Evolutionary conservation across 2,888 invertebrate genomes (phyloP), one percentile per base, ranked within the genome.

Genomic region (Agonopterix heracliana): DNA sequence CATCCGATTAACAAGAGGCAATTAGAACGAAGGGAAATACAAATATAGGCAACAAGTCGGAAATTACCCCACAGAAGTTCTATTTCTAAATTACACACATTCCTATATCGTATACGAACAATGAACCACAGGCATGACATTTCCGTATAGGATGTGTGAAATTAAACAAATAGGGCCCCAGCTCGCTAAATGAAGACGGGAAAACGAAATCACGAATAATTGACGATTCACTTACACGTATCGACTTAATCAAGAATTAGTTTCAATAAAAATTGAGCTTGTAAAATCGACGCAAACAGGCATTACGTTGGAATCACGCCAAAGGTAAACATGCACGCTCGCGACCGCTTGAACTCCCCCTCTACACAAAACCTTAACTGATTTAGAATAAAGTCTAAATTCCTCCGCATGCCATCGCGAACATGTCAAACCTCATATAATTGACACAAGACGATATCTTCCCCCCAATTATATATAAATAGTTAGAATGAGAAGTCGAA

Each of bases 361-460:
- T 14, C 17, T 17, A 36, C 38, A 38, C n/a, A n/a, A 38, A 38
- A 38, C 38, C 38, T 26, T 26, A 26, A 26, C 26, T 26, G 26
- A 5, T 26, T 26, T 26, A 26, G 26, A 26, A 26, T 26, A 26
- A 3, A 38, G 38, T 38, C 38, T 38, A n/a, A n/a, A n/a, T 38
- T 9, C 9, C 38, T 3, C n/a, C n/a, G n/a, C 38, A 38, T 11
- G 43, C 41, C 34, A 44, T 46, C 71, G 68, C 71, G 68, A 66
- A 57, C 70, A 57, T 61, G 64, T 56, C 64, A 51, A 51, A 57
- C 59, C 65, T 55, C 54, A 50, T 64, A 63, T 87, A 87, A 87
- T 87, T 87, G 86, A 87, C 86, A 81, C 74, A 73, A 81, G 76
- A 79, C 78, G 79, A 81, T 82, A 82, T 81, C 78, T 74, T 77